Base-by-base conservation (phyloP, 2,888 invertebrate species). In the Rhyacophila evoluta region DNA sequence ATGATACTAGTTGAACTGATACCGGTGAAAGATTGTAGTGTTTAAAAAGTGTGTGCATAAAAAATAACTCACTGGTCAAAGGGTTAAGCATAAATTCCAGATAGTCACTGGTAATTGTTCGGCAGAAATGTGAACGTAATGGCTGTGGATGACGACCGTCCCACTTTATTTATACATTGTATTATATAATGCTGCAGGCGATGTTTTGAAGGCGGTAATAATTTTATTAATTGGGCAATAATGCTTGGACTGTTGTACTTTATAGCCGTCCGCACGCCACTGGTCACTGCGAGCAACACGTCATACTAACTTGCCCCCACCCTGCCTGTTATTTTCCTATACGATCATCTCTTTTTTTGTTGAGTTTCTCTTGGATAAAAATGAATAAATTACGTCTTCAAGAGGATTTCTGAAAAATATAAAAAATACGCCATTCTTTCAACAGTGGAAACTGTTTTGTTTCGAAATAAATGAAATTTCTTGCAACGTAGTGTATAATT, bases 361-460 rank as follows among this genome's bases (percentile, higher is more conserved):
- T 39, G 39, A 39, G 39, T 39, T 39, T 39, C 39, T 39, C 39
- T 39, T 39, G 39, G 39, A 39, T 39, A 39, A 39, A 39, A 39
- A 39, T 39, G 39, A 39, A 39, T 39, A 39, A 39, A 39, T 12
- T 15, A 39, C 6, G 15, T 15, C 39, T 39, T 15, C 15, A 15
- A 39, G 39, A 39, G 39, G 39, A 39, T 39, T 39, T 39, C 39
- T 39, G n/a, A 15, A 39, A 39, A 38, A 39, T 15, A 39, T 15
- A 39, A 39, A 39, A 39, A 15, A 39, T 39, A n/a, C n/a, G n/a
- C n/a, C n/a, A n/a, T 39, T 39, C 39, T 39, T 39, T 39, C n/a
- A n/a, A 15, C 15, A 39, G 39, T 39, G 39, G 12, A 39, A 39
- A 39, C 39, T 39, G 39, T 15, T 39, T 3, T 39, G 39, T 39